Conservation (phyloP, 92 coral and sea anemone species). For the Galaxea fascicularis region DNA sequence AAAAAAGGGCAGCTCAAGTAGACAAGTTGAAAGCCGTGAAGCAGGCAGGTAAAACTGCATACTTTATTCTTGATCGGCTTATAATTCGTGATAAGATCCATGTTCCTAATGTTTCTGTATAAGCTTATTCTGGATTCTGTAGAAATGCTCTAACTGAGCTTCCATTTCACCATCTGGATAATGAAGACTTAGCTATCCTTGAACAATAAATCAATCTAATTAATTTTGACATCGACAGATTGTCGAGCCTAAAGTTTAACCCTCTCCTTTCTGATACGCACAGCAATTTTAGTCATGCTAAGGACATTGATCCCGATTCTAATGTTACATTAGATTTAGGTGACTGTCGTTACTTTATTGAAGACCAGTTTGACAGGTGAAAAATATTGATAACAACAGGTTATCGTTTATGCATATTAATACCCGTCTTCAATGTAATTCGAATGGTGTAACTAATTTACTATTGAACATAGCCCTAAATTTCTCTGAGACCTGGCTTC, state of each 20-base stretch:
- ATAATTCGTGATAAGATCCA: conserved; percentile 46
- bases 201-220: conserved; percentile 22
- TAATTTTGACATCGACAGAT: conserved; percentile 46
- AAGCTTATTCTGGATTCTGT: conserved; percentile 50
- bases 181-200: conserved; percentile 38
- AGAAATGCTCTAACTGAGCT: conserved; percentile 51
- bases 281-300: conserved; percentile 32
- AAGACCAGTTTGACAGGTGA: too few relatives aligned
- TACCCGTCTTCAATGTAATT: conserved; percentile 49
- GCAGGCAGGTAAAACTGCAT: conserved; percentile 46
- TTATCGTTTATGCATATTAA: too few relatives aligned
- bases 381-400: too few relatives aligned
- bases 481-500: conserved; percentile 65
- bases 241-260: conserved; percentile 51
- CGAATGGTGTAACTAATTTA: conserved; percentile 42
- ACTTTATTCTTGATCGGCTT: conserved; percentile 13
- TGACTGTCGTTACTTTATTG: too few relatives aligned
- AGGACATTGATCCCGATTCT: conserved; percentile 49
- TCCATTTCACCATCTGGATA: conserved; percentile 44
- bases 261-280: conserved; percentile 43
- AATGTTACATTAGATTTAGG: conserved; percentile 33
- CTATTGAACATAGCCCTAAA: conserved; percentile 36
- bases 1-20: conserved; percentile 33
- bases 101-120: too few relatives aligned
- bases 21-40: conserved; percentile 41